A percentile compares a stretch with the other conserved stretches of the same genome.
Conservation (phyloP, 2,888 invertebrate species). For the Sceliomorpha sp. region DNA sequence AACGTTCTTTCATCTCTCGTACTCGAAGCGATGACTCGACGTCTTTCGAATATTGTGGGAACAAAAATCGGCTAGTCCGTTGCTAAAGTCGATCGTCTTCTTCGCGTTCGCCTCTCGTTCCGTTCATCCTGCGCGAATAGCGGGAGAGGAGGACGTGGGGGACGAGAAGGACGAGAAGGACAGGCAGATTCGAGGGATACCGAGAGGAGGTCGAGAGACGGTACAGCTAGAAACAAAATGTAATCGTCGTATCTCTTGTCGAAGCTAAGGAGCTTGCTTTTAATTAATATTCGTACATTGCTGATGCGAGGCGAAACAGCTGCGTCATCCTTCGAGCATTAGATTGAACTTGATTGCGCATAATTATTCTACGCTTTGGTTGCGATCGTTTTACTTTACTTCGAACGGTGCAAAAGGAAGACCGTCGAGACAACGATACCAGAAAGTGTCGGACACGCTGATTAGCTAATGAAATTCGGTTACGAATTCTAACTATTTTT, state of each 20-base stretch:
- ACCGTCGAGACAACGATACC: constrained; percentile 17
- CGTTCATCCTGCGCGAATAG: constrained; percentile 33
- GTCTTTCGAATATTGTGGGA: constrained; percentile 79
- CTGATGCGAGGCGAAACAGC: constrained; percentile 53
- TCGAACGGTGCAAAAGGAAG: constrained; percentile 10
- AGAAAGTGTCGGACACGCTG: constrained; percentile 18
- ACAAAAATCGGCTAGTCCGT: constrained; percentile 70
- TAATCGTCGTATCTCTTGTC: constrained; percentile 53
- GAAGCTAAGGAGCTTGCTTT: constrained; percentile 63
- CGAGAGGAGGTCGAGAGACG: constrained; percentile 11
- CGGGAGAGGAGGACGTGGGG: constrained; percentile 20
- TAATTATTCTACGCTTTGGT: constrained; percentile 75
- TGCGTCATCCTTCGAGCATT: constrained; percentile 71
- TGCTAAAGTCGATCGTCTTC: constrained; percentile 56
- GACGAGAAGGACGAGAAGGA: constrained; percentile 19
- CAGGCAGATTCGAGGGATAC: constrained; percentile 15
- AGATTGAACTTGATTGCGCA: constrained; percentile 78
- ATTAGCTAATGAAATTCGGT: constrained; percentile 18
- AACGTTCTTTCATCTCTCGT: constrained; percentile 77
- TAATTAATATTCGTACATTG: constrained; percentile 64
- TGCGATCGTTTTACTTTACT: constrained; percentile 60
- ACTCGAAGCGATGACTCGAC: constrained; percentile 78
- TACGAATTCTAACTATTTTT: constrained; percentile 20
- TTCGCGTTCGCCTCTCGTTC: constrained; percentile 25
- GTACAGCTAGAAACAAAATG: constrained; percentile 62